Evolutionary conservation across 2,888 invertebrate species (phyloP).

Genomic region (Campoplex nolae): DNA sequence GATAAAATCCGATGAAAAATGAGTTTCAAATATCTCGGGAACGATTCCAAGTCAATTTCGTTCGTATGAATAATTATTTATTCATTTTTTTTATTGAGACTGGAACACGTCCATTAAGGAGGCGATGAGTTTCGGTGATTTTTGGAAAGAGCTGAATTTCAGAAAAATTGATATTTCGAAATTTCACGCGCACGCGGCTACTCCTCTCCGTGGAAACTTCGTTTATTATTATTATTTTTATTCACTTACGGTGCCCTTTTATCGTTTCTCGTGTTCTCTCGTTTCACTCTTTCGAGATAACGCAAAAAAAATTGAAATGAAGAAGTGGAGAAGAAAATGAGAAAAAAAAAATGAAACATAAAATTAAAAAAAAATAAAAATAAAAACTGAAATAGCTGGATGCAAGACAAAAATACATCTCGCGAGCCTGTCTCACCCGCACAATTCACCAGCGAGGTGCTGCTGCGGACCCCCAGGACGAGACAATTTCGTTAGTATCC

Average conservation of each 20-base stretch:
- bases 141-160: background rate
- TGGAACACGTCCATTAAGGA: background rate
- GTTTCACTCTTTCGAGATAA: background rate
- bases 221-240: background rate
- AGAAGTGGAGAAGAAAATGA: conserved; percentile 40
- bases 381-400: conserved; percentile 68
- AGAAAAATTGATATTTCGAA: background rate
- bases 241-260: background rate
- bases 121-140: background rate
- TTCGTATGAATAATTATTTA: background rate
- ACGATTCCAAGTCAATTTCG: background rate
- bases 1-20: background rate
- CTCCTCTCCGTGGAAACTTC: background rate
- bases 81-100: background rate
- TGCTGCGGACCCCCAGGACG: conserved; percentile 1
- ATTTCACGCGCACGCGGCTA: background rate
- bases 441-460: conserved; percentile 13
- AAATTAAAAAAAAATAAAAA: conserved; percentile 30
- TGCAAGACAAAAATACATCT: conserved; percentile 65
- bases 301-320: conserved; percentile 43
- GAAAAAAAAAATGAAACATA: too few relatives aligned
- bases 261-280: background rate
- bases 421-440: conserved; percentile 53
- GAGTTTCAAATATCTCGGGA: background rate
- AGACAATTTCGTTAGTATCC: conserved; percentile 24